These are phyloP conservation scores for Torymus tubicola DNA, from an alignment of 2,888 invertebrate genomes.

Conservation along the genomic window DNA sequence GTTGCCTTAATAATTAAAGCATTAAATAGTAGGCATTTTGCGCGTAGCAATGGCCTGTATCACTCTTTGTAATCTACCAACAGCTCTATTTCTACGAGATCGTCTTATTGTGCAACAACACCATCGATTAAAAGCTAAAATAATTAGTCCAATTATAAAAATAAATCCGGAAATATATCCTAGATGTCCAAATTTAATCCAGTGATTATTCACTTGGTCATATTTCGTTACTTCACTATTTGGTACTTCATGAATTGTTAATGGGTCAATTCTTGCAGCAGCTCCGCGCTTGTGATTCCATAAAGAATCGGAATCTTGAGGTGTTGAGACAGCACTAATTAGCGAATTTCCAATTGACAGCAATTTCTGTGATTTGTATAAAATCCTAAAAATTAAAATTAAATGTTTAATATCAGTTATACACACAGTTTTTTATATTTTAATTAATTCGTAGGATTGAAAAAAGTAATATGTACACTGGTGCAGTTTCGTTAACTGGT, in stretches of 20 bases:
- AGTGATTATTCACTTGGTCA: constrained; percentile 55
- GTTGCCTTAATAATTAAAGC: constrained; percentile 19
- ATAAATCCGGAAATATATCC: constrained; percentile 65
- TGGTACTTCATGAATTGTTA: constrained; percentile 48
- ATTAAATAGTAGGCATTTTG: constrained; percentile 73
- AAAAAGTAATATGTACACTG: constrained; percentile 77
- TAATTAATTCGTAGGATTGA: constrained; percentile 40
- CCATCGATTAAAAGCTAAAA: constrained; percentile 69
- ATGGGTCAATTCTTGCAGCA: constrained; percentile 59
- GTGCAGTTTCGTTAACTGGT: constrained; percentile 85
- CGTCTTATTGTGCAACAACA: constrained; percentile 67
- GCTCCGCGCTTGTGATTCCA: constrained; percentile 69
- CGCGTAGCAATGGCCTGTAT: constrained; percentile 73
- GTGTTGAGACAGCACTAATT: constrained; percentile 65
- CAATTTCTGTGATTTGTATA: constrained; percentile 87
- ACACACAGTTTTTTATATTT: too few relatives aligned
- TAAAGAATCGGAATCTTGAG: constrained; percentile 67
- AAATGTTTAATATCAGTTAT: too few relatives aligned
- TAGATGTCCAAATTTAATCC: constrained; percentile 63
- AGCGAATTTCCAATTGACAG: constrained; percentile 82
- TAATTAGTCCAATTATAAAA: constrained; percentile 63
- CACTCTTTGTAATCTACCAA: constrained; percentile 71
- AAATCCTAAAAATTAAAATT: constrained; percentile 78
- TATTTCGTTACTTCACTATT: constrained; percentile 53
- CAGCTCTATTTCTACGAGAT: constrained; percentile 71